A percentile compares a stretch with the other conserved stretches of the same genome.
Evolutionary conservation across 2,888 invertebrate species (phyloP).

Genomic region (Tipula confusa): DNA sequence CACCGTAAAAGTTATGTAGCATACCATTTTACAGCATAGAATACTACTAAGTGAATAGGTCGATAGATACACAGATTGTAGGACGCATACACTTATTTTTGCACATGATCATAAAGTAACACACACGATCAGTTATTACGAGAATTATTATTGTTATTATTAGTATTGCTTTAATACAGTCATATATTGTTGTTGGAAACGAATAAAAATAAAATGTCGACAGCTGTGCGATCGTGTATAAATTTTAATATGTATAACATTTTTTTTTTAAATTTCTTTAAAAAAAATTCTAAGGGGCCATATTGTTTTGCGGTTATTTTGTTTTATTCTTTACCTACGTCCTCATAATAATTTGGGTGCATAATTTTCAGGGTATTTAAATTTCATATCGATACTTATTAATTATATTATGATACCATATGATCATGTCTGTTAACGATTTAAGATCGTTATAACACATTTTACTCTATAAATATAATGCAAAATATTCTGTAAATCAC

Average conservation of each 20-base stretch:
- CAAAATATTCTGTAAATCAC: neutral
- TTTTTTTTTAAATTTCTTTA: neutral
- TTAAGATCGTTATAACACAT: neutral
- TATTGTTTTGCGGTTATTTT: neutral
- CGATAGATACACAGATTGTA: neutral
- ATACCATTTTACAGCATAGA: neutral
- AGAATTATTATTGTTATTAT: neutral
- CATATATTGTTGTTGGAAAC: neutral
- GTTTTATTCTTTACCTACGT: neutral
- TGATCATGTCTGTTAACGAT: neutral
- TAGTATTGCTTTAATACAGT: neutral
- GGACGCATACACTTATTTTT: neutral
- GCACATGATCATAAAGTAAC: conserved; percentile 20
- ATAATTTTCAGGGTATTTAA: neutral
- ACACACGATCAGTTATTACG: neutral
- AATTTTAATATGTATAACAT: neutral
- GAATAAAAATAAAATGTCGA: conserved; percentile 3
- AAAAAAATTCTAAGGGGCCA: neutral
- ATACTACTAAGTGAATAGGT: too few relatives aligned
- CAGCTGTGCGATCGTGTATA: neutral
- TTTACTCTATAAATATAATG: neutral
- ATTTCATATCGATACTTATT: neutral
- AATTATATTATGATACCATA: neutral
- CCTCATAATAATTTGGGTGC: conserved; percentile 1
- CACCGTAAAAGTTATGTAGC: neutral